Evolutionary conservation across 2,113 vertebrate species (phyloP), one percentile per base, ranked within the genome.

Genomic region (Lepisosteus osseus): DNA sequence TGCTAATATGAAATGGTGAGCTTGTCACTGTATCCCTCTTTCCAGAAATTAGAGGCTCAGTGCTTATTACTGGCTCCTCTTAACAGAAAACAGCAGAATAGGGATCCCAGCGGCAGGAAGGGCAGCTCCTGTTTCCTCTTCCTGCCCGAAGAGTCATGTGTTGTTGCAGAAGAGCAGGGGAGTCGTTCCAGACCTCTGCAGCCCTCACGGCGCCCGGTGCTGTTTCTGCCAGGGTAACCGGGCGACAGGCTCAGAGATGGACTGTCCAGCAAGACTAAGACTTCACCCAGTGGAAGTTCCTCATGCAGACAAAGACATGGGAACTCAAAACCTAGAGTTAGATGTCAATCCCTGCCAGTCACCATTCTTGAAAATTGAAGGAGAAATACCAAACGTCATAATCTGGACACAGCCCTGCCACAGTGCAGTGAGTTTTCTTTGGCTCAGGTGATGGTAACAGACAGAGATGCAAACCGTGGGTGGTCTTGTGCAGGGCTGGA

Each of bases 71-170:
- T 6, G 17, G 51, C 45, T 12, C 2, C 7, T 66, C 65, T 29
- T 29, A 29, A 29, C 74, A 75, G 76, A 86, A 85, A 83, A 86
- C 83, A 76, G 57, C 40, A 13, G 29, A 29, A 29, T 29, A 29
- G 29, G 29, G 29, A 29, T 1, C 29, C 29, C 29, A 29, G 29
- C 1, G 4, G 6, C 72, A 80, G 80, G 82, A 86, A 86, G 77
- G 69, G 68, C 45, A 69, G 70, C 67, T 66, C 75, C 77, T 9
- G 71, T 64, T 81, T 84, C 84, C 84, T 59, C 65, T 88, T 86
- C 85, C 86, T 85, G 82, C 81, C 78, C 73, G 70, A 72, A 71
- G 70, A 76, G 45, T 2, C 12, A 17, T 17, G 6, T 73, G n/a
- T 64, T 80, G 54, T 9, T 55, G 15, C 29, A 56, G 40, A 70